phyloP scores from a whole-genome alignment of 2,888 invertebrate genomes.

The Suillia variegata region DNA sequence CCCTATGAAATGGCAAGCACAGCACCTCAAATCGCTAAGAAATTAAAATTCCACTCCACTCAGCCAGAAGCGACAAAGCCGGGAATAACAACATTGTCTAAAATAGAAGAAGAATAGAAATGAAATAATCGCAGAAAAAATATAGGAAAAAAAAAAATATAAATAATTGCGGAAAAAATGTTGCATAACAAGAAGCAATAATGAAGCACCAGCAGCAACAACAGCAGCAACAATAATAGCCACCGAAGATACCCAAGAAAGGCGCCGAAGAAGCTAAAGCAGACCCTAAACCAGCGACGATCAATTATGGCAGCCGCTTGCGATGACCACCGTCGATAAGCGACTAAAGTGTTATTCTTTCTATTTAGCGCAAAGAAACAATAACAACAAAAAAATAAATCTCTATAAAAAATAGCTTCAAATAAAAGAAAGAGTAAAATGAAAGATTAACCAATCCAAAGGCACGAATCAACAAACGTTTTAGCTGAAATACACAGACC shows the following conservation, averaged over 20 bases:
- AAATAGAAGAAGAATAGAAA: background rate
- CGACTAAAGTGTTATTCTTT: slow-evolving; percentile 5
- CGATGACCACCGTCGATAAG: slow-evolving; percentile 24
- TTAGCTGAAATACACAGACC: too few relatives aligned
- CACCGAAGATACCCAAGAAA: background rate
- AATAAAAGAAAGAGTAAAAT: too few relatives aligned
- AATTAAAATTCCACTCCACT: slow-evolving; percentile 1
- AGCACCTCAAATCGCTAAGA: too few relatives aligned
- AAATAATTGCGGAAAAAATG: slow-evolving; percentile 24
- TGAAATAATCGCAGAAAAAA: slow-evolving; percentile 6
- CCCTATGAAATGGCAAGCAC: too few relatives aligned
- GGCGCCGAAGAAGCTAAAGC: background rate
- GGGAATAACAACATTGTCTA: too few relatives aligned
- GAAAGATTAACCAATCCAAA: too few relatives aligned
- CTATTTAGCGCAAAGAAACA: background rate
- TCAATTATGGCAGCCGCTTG: slow-evolving; percentile 24
- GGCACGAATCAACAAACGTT: too few relatives aligned
- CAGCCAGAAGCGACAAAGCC: background rate
- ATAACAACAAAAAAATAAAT: slow-evolving; percentile 1
- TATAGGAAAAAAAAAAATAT: slow-evolving; percentile 15
- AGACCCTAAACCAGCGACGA: slow-evolving; percentile 17
- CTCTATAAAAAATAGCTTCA: too few relatives aligned
- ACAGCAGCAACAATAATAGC: background rate
- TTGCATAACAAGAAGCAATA: slow-evolving; percentile 22
- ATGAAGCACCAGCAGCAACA: slow-evolving; percentile 4